Conservation (phyloP, 2,113 vertebrate species). For the Sceloporus tristichus region DNA sequence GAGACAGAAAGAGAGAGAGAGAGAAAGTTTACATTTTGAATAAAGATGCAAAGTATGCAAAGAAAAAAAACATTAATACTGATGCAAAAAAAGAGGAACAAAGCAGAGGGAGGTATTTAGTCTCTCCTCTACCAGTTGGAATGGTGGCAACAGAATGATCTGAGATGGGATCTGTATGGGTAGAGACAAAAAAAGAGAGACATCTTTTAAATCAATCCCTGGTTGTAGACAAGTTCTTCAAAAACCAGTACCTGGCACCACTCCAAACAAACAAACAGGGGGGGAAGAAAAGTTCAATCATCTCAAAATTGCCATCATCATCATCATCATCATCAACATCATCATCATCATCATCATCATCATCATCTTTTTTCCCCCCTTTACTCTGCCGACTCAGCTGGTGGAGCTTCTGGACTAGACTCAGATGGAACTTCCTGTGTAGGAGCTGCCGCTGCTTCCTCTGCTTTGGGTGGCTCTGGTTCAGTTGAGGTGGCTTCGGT, state of each 20-base stretch:
- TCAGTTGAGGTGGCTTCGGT: conserved; percentile 72
- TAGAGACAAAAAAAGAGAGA: conserved; percentile 71
- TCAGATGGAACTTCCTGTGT: conserved; percentile 82
- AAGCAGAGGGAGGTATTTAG: conserved; percentile 79
- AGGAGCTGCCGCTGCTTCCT: conserved; percentile 78
- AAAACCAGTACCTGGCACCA: conserved; percentile 89
- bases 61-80: conserved; percentile 89
- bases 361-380: conserved; percentile 53
- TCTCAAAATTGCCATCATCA: conserved; percentile 65
- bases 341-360: conserved; percentile 41
- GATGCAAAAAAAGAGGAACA: conserved; percentile 81
- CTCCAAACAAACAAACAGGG: conserved; percentile 91
- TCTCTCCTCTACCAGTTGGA: conserved; percentile 84
- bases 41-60: conserved; percentile 84
- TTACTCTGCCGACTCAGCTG: conserved; percentile 84
- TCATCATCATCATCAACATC: conserved; percentile 58
- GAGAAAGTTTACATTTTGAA: conserved; percentile 85
- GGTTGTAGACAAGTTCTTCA: conserved; percentile 94
- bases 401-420: conserved; percentile 84
- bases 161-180: conserved; percentile 87
- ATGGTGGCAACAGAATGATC: conserved; percentile 86
- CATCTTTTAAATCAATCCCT: conserved; percentile 94
- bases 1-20: too few relatives aligned
- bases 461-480: conserved; percentile 79
- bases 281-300: conserved; percentile 84